Conservation (phyloP, 2,797 vertebrate species). For the Scolopax bukidnonensis region DNA sequence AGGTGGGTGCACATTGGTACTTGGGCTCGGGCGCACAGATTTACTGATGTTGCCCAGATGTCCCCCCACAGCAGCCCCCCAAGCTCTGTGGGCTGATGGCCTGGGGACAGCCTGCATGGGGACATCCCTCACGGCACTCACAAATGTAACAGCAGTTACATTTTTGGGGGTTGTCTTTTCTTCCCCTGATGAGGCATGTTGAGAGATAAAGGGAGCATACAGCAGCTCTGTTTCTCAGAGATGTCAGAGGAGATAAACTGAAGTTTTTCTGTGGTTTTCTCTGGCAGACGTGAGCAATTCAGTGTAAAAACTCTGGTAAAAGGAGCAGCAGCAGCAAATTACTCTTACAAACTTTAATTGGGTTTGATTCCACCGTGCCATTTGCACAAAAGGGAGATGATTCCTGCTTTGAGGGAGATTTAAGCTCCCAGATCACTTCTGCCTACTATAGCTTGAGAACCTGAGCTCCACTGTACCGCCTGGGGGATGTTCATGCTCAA, state of each 20-base stretch:
- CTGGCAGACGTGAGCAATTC: background rate
- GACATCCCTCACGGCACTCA: background rate
- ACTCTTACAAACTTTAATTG: background rate
- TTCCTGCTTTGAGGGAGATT: background rate
- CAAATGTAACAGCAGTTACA: background rate
- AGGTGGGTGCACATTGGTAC: background rate
- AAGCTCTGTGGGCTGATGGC: accelerated
- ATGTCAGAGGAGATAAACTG: background rate
- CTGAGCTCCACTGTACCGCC: background rate
- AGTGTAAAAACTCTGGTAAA: background rate
- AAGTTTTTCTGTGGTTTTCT: background rate
- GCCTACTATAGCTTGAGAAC: background rate
- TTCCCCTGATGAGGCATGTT: background rate
- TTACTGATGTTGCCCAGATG: background rate
- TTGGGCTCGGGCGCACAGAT: background rate
- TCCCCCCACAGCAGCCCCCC: background rate
- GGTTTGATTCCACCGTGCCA: background rate
- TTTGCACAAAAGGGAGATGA: background rate
- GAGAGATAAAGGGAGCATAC: background rate
- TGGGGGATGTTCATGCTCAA: background rate
- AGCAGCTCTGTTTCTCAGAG: background rate
- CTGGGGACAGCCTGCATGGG: background rate
- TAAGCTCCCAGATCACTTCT: background rate
- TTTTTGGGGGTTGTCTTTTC: background rate
- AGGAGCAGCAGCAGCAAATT: background rate